Evolutionary conservation across 2,888 invertebrate species (phyloP).

Genomic region (Drosophila mimica): DNA sequence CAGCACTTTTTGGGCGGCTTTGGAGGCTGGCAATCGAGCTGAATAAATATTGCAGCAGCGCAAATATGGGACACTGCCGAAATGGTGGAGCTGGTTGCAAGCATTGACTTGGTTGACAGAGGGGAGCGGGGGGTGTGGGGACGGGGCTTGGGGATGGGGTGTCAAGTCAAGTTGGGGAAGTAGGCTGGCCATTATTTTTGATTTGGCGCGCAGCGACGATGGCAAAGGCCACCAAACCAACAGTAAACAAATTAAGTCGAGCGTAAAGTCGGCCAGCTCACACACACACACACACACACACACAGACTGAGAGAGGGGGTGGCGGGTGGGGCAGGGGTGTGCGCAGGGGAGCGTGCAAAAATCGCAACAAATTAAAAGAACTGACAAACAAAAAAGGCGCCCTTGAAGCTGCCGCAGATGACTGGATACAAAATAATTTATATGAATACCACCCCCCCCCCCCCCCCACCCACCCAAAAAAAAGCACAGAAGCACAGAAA

Average conservation of each 20-base stretch:
- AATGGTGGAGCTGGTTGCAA: constrained; percentile 14
- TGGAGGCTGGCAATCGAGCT: constrained; percentile 25
- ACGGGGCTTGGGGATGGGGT: background rate
- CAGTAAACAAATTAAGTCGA: constrained; percentile 80
- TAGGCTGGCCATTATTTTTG: constrained; percentile 71
- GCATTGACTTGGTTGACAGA: background rate
- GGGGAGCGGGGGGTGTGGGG: no score
- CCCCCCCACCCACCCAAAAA: background rate
- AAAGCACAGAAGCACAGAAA: constrained; percentile 5
- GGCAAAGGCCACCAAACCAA: constrained; percentile 69
- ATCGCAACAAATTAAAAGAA: constrained; percentile 77
- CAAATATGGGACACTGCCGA: constrained; percentile 64
- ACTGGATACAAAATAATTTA: constrained; percentile 53
- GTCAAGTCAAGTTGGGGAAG: constrained; percentile 2
- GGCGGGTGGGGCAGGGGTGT: background rate
- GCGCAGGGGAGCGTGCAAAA: constrained; percentile 67
- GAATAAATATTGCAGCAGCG: constrained; percentile 70
- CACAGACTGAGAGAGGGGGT: background rate
- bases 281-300: background rate
- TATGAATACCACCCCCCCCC: constrained; percentile 4
- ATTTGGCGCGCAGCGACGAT: constrained; percentile 64
- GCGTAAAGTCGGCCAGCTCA: constrained; percentile 67
- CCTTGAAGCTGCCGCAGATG: constrained; percentile 50
- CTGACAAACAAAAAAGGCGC: constrained; percentile 59
- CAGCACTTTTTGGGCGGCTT: constrained; percentile 9